These are phyloP conservation scores for Solenodon paradoxus DNA, from an alignment of 2,113 vertebrate species.

Conservation along the genomic window DNA sequence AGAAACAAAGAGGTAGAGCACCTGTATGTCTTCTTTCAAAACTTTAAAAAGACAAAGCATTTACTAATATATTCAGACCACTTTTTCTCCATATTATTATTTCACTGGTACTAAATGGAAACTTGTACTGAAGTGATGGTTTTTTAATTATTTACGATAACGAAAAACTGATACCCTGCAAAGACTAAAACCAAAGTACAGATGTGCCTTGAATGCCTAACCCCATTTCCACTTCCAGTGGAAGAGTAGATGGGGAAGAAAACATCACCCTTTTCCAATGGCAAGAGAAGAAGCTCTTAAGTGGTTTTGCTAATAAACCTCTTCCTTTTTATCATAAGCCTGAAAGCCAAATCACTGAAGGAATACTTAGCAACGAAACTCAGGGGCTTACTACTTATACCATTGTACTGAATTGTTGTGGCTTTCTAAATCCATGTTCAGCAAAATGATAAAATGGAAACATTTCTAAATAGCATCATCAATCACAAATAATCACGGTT, in stretches of 20 bases:
- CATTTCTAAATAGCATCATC: constrained; percentile 25
- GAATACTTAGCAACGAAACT: background rate
- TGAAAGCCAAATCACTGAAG: background rate
- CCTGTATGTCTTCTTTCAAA: background rate
- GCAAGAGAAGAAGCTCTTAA: background rate
- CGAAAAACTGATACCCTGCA: background rate
- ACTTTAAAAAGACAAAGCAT: background rate
- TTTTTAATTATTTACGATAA: no score
- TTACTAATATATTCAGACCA: constrained; percentile 22
- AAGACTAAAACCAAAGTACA: background rate
- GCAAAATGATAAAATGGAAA: constrained; percentile 51
- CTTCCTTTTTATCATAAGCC: background rate
- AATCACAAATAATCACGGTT: constrained; percentile 44
- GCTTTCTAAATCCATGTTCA: constrained; percentile 37
- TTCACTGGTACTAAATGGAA: constrained; percentile 1
- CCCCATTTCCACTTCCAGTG: background rate
- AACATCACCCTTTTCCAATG: background rate
- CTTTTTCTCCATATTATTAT: background rate
- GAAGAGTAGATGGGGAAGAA: background rate
- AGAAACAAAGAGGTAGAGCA: background rate
- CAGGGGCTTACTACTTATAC: background rate
- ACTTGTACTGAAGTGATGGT: background rate
- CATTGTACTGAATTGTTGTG: background rate
- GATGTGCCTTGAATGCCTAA: background rate
- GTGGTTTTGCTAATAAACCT: background rate